Base-by-base conservation (phyloP, 2,113 vertebrate genomes). In the Leucopsar rothschildi region DNA sequence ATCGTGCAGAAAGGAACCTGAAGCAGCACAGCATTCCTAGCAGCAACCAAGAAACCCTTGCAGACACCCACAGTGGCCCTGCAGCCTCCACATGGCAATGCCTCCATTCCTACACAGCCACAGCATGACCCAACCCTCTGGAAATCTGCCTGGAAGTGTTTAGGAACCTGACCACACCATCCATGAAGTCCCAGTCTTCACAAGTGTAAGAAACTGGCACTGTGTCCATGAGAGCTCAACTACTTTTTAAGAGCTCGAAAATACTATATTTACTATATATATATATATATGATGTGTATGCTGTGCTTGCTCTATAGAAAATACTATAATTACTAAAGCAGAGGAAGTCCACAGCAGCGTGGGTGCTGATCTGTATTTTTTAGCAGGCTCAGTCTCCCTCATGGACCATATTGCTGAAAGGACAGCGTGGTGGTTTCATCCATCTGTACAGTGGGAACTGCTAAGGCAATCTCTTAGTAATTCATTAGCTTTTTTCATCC, bases 81-180 rank as follows among this genome's bases (percentile, higher is more conserved):
- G n/a, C 5, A 37, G 47, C 6, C 55, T 35, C 42, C 47, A 15
- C 39, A 5, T 7, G 14, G 47, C 73, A 47, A 19, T 1, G 0
- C 12, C 31, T 25, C 10, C 7, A 10, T 15, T 71, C 39, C 59
- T n/a, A 22, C n/a, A 6, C 0, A 5, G 4, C 37, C 50, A 31
- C 31, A 49, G 60, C 18, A 27, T 1, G 2, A 17, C 27, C 45
- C 5, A 9, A 9, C 14, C 9, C 76, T 59, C 76, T 37, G 35
- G 23, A 8, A 25, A 40, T 21, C 25, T 35, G 21, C 35, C 57
- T 45, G 75, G 28, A 42, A 57, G 66, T 0, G 6, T 66, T 86
- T 16, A 31, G 49, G 65, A 66, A 55, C 11, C 25, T 11, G 16
- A 55, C 28, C 0, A 0, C 3, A 19, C 28, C 20, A 45, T 6